phyloP scores from a whole-genome alignment of 2,113 vertebrate species.

The Neogobius melanostomus region DNA sequence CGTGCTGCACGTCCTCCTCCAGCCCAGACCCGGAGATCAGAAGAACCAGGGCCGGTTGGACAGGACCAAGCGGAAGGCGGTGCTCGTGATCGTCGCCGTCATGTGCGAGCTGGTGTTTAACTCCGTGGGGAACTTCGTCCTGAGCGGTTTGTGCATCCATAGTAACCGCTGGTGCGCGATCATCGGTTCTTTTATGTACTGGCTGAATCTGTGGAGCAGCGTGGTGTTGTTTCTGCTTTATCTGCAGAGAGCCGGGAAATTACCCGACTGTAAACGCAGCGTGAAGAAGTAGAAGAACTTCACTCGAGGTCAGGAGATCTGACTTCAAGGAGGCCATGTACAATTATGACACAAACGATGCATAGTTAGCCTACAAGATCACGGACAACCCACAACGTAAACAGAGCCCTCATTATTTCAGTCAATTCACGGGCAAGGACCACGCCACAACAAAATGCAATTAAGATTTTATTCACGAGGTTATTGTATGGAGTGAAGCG shows the following conservation, averaged over 20 bases:
- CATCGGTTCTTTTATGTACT: accelerated
- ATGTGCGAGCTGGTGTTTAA: neutral
- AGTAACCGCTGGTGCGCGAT: accelerated
- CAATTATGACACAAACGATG: too few relatives aligned
- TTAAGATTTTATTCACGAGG: too few relatives aligned
- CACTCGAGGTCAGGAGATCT: too few relatives aligned
- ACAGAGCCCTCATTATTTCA: too few relatives aligned
- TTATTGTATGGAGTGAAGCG: too few relatives aligned
- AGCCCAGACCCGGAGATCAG: slow-evolving; percentile 9
- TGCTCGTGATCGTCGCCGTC: slow-evolving; percentile 10
- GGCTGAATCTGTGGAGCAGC: neutral
- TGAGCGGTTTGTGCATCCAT: neutral
- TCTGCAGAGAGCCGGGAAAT: slow-evolving; percentile 8
- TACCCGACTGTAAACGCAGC: neutral
- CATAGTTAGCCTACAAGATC: too few relatives aligned
- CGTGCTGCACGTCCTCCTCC: slow-evolving; percentile 16
- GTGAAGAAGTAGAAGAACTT: too few relatives aligned
- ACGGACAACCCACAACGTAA: too few relatives aligned
- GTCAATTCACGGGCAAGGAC: too few relatives aligned
- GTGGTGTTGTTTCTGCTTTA: slow-evolving; percentile 37
- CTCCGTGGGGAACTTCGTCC: neutral
- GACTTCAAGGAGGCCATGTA: too few relatives aligned
- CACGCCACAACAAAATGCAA: too few relatives aligned
- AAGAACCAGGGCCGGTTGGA: neutral
- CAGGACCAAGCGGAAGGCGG: slow-evolving; percentile 14